Evolutionary conservation across 2,113 vertebrate species (phyloP).

Genomic region (Phaethon lepturus): DNA sequence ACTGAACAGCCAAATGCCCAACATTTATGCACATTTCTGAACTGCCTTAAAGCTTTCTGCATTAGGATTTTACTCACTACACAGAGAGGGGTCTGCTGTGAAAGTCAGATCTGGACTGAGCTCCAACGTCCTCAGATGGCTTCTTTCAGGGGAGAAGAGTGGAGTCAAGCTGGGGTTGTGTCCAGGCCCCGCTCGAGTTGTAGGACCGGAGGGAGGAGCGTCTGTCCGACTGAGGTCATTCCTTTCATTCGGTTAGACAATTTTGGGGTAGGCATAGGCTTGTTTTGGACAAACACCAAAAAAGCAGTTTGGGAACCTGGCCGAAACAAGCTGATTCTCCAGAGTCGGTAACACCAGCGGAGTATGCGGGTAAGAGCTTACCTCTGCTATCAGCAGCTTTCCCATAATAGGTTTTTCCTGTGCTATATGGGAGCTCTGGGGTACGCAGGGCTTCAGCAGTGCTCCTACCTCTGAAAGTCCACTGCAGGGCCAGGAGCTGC

Average conservation of each 20-base stretch:
- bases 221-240: neutral
- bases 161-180: neutral
- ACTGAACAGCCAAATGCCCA: neutral
- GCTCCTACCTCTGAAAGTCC: neutral
- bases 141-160: neutral
- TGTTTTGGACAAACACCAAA: constrained; percentile 17
- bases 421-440: neutral
- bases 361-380: neutral
- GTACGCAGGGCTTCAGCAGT: neutral
- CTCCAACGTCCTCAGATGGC: neutral
- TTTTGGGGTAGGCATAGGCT: neutral
- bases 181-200: neutral
- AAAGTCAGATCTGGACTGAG: neutral
- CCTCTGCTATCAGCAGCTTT: constrained; percentile 1
- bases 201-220: neutral
- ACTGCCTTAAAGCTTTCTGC: neutral
- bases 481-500: neutral
- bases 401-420: neutral
- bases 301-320: constrained; percentile 4
- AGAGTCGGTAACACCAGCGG: neutral
- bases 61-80: neutral
- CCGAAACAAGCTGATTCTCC: neutral
- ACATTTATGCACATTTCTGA: neutral
- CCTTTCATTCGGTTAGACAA: neutral
- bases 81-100: neutral